Evolutionary conservation across 2,797 vertebrate genomes (phyloP).

Genomic region (Chelmon rostratus): DNA sequence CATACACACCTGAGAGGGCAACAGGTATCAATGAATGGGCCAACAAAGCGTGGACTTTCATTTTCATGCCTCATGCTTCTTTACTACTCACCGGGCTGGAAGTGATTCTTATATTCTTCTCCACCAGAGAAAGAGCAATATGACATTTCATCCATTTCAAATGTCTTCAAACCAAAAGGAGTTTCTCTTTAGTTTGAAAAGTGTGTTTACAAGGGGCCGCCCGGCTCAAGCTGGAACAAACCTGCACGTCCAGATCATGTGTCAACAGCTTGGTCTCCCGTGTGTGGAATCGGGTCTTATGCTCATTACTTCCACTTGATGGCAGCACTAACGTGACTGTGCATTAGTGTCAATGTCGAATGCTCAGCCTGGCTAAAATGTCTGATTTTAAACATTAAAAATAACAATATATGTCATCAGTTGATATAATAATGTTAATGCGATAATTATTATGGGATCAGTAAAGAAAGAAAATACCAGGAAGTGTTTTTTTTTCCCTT

Average conservation of each 20-base stretch:
- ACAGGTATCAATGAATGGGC: not conserved
- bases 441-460: not conserved
- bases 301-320: slow-evolving; percentile 58
- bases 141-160: slow-evolving; percentile 80
- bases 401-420: not conserved
- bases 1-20: slow-evolving; percentile 82
- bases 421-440: not conserved
- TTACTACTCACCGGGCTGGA: slow-evolving; percentile 84
- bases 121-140: slow-evolving; percentile 87
- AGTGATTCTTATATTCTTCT: slow-evolving; percentile 86
- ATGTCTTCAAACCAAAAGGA: not conserved
- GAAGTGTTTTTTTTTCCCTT: not conserved
- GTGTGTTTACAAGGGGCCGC: slow-evolving; percentile 13
- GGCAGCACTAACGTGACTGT: slow-evolving; percentile 41
- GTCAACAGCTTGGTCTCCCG: slow-evolving; percentile 31
- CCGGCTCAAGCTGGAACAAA: slow-evolving; percentile 31
- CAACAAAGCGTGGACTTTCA: not conserved
- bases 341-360: not conserved
- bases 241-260: slow-evolving; percentile 38
- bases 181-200: not conserved
- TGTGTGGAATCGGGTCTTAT: slow-evolving; percentile 29
- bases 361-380: no score
- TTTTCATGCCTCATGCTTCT: not conserved
- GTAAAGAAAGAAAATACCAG: not conserved
- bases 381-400: not conserved